Evolutionary conservation across 2,888 invertebrate species (phyloP).

Genomic region (Cheilosia grossa): DNA sequence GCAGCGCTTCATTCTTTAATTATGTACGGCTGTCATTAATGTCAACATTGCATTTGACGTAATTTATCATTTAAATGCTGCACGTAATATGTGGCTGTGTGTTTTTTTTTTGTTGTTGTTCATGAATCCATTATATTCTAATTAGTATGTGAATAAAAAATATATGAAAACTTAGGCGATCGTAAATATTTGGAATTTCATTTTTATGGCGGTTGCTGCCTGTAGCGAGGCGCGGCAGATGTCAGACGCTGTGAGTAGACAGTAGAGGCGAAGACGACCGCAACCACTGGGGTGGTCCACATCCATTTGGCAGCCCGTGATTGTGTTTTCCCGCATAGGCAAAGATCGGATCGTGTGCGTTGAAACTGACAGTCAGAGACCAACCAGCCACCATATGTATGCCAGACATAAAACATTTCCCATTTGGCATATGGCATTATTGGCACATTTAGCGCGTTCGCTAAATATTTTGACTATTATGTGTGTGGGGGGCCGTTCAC

Average conservation of each 20-base stretch:
- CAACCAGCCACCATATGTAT: conserved; percentile 48
- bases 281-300: conserved; percentile 60
- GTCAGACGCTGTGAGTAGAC: conserved; percentile 24
- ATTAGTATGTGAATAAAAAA: conserved; percentile 64
- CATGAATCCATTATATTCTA: conserved; percentile 62
- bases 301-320: conserved; percentile 47
- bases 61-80: conserved; percentile 64
- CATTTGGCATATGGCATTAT: conserved; percentile 18
- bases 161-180: conserved; percentile 60
- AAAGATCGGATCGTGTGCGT: conserved; percentile 41
- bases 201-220: conserved; percentile 51
- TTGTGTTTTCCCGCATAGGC: conserved; percentile 54
- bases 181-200: conserved; percentile 60
- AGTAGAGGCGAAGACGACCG: conserved; percentile 29
- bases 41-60: conserved; percentile 64
- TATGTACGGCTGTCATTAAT: conserved; percentile 65
- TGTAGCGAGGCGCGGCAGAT: conserved; percentile 26
- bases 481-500: conserved; percentile 42
- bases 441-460: conserved; percentile 48
- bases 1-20: conserved; percentile 45
- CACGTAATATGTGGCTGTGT: conserved; percentile 9
- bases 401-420: conserved; percentile 48
- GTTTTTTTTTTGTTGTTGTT: not conserved
- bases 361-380: conserved; percentile 26
- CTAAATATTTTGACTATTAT: conserved; percentile 70